Percentiles rank a stretch among this genome's conserved stretches.
Evolutionary conservation across 2,888 invertebrate genomes (phyloP).

Genomic region (Meta bourneti): DNA sequence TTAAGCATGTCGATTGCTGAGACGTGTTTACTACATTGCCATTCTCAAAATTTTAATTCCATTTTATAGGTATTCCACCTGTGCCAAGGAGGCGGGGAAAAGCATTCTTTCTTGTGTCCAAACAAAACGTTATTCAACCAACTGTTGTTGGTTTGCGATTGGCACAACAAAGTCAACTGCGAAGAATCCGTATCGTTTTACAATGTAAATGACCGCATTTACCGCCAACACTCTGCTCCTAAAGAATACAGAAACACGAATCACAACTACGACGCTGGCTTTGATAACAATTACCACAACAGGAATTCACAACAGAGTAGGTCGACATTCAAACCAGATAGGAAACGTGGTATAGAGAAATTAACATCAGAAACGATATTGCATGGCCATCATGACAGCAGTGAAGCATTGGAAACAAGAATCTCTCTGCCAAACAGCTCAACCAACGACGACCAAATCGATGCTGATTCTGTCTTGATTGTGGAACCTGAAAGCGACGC

Average conservation of each 20-base stretch:
- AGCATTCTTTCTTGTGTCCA: conserved; percentile 70
- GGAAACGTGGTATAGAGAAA: neutral
- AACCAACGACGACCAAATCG: neutral
- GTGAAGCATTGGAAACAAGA: neutral
- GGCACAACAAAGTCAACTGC: conserved; percentile 67
- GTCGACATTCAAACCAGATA: neutral
- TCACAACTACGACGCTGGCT: neutral
- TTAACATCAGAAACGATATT: neutral
- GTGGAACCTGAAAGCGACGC: neutral
- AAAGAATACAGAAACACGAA: neutral
- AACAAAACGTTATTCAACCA: conserved; percentile 67
- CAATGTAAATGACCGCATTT: conserved; percentile 26
- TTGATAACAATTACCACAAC: neutral
- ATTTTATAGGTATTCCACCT: conserved; percentile 63
- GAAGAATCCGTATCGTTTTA: conserved; percentile 21
- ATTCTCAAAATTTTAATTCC: too few species aligned
- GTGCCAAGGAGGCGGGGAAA: conserved; percentile 60
- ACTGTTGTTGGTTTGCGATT: conserved; percentile 63
- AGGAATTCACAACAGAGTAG: neutral
- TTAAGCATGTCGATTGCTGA: neutral
- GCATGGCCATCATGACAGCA: neutral
- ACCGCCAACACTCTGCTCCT: neutral
- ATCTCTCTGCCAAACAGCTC: neutral
- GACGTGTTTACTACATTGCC: too few species aligned
- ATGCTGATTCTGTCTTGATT: neutral